Evolutionary conservation across 2,797 vertebrate species (phyloP), one percentile per base, ranked within the genome.

Genomic region (Sebastes taczanowskii): DNA sequence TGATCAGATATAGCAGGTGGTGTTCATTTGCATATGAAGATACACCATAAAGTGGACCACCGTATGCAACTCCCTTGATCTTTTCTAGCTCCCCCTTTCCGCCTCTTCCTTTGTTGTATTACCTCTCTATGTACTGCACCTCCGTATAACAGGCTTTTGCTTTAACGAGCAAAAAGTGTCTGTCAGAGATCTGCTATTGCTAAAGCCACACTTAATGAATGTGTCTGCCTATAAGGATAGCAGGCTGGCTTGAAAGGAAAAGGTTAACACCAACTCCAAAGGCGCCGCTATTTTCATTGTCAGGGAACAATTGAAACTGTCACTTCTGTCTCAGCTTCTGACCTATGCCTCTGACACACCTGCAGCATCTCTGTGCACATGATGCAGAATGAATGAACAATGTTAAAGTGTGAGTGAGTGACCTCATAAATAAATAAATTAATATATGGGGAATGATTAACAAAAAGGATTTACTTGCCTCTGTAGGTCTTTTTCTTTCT

Each of bases 241-340:
- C 29, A 16, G 56, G 42, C 52, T 55, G 22, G 34, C 77, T 62
- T 34, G 30, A 66, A 52, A 53, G 74, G 20, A 55, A 86, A 82
- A 90, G 84, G 74, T 86, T 74, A 88, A 67, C 42, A 25, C 8
- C 22, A 63, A 67, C 42, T 64, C 18, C 23, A 61, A 69, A 71
- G 30, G 9, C 18, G 20, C 18, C 6, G 49, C 56, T 67, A 34
- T 30, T 49, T 69, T 46, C 14, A 46, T 46, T 55, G 27, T 65
- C 68, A 78, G 66, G 34, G 84, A 64, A 71, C 53, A 55, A 5
- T 27, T 35, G 6, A 38, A 25, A 66, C 42, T 18, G 53, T 69
- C 29, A 20, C 55, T 71, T 42, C 52, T 23, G 34, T 71, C 49
- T 78, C 71, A 52, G 56, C 35, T 13, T 32, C 52, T 49, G 46